A percentile compares a stretch with the other conserved stretches of the same genome.
phyloP scores from a whole-genome alignment of 2,113 vertebrate species.

The Dendropsophus ebraccatus region DNA sequence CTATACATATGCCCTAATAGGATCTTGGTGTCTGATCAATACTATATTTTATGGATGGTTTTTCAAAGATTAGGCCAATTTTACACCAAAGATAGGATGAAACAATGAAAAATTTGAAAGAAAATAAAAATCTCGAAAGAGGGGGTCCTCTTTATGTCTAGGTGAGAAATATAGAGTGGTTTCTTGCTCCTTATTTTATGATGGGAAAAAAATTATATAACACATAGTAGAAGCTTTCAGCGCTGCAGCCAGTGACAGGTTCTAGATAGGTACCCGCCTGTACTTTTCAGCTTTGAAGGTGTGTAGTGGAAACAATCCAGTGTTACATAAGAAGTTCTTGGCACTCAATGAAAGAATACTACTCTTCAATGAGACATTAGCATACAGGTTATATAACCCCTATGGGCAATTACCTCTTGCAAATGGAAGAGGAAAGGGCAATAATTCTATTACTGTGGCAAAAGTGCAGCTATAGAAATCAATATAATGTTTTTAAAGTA shows the following conservation, averaged over 20 bases:
- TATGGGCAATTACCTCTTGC: background rate
- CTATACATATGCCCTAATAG: too few relatives aligned
- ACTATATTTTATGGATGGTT: too few relatives aligned
- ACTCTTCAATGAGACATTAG: background rate
- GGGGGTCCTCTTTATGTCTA: too few relatives aligned
- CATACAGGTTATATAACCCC: background rate
- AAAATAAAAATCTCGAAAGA: too few relatives aligned
- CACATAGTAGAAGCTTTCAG: background rate
- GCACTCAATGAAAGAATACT: slow-evolving; percentile 2
- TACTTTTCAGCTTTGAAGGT: background rate
- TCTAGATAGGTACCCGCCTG: background rate
- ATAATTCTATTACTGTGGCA: background rate
- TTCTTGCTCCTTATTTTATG: background rate
- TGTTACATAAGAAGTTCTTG: slow-evolving; percentile 37
- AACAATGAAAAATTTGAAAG: too few relatives aligned
- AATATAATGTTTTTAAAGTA: background rate
- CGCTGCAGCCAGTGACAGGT: slow-evolving; percentile 8
- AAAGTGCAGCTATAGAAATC: background rate
- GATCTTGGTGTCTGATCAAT: too few relatives aligned
- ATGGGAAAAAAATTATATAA: background rate
- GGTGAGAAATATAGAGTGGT: too few relatives aligned
- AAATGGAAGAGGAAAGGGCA: background rate
- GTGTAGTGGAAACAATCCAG: background rate
- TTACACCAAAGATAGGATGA: too few relatives aligned
- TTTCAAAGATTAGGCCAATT: too few relatives aligned